phyloP scores from a whole-genome alignment of 2,797 vertebrate species.

The Alcedo quadribrachys region DNA sequence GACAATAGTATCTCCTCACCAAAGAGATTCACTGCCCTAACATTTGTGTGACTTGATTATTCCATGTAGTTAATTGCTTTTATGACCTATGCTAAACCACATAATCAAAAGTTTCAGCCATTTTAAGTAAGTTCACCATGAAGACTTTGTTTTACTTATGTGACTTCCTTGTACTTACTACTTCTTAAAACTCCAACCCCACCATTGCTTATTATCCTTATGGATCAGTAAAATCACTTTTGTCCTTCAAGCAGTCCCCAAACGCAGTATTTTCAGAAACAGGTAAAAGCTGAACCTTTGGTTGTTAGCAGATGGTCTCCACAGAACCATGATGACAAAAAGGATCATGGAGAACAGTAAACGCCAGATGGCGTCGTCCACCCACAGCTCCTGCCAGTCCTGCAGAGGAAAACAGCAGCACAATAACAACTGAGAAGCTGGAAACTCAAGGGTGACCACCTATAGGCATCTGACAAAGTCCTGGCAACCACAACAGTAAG shows the following conservation, averaged over 20 bases:
- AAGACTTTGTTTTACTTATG: background rate
- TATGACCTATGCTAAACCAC: background rate
- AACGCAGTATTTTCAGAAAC: background rate
- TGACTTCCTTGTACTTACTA: background rate
- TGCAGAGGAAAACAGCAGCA: slow-evolving; percentile 61
- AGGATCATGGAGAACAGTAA: slow-evolving; percentile 96
- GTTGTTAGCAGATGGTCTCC: slow-evolving; percentile 93
- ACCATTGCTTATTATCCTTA: background rate
- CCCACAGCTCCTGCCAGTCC: slow-evolving; percentile 96
- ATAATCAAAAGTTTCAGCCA: background rate
- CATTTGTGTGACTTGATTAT: background rate
- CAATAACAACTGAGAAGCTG: background rate
- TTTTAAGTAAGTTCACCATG: background rate
- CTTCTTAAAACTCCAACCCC: background rate
- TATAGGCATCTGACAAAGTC: background rate
- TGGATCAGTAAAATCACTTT: background rate
- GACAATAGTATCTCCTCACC: background rate
- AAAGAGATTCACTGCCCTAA: background rate
- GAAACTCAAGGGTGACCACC: background rate
- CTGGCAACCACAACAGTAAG: background rate
- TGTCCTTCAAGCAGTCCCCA: background rate
- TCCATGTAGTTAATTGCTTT: background rate
- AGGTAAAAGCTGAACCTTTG: slow-evolving; percentile 84
- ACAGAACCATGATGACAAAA: slow-evolving; percentile 96
- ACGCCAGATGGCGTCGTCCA: slow-evolving; percentile 96